Evolutionary conservation across 2,797 vertebrate genomes (phyloP).

Genomic region (Phrynocephalus forsythii): DNA sequence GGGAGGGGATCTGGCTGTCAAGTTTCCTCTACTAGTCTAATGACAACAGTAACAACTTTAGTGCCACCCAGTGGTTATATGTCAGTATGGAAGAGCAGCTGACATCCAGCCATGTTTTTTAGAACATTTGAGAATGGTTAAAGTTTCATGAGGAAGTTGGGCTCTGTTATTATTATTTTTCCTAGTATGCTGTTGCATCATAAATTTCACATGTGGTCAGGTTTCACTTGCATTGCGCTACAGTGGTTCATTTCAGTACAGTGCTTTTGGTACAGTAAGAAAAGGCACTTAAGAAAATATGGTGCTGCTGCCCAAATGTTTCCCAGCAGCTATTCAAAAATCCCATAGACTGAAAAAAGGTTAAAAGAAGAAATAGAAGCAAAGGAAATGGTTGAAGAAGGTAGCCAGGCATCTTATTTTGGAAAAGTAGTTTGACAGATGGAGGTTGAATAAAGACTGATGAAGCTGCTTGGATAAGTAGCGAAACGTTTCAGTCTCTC

Average conservation of each 20-base stretch:
- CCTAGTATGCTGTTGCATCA: neutral
- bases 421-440: neutral
- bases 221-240: neutral
- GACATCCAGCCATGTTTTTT: no score
- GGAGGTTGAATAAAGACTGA: no score
- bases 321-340: neutral
- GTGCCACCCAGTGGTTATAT: neutral
- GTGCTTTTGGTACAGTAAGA: neutral
- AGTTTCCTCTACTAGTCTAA: neutral
- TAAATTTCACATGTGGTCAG: neutral
- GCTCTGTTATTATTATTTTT: neutral
- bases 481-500: no score
- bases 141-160: no score
- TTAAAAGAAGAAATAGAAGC: neutral
- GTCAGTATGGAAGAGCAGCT: accelerated
- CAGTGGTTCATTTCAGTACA: neutral
- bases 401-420: no score
- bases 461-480: no score
- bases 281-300: neutral
- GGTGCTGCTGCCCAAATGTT: neutral
- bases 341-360: neutral
- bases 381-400: neutral
- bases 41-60: neutral
- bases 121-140: neutral
- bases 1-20: neutral